Percentiles rank a stretch among this genome's conserved stretches.
Evolutionary conservation across 2,113 vertebrate genomes (phyloP).

Genomic region (Larimichthys crocea): DNA sequence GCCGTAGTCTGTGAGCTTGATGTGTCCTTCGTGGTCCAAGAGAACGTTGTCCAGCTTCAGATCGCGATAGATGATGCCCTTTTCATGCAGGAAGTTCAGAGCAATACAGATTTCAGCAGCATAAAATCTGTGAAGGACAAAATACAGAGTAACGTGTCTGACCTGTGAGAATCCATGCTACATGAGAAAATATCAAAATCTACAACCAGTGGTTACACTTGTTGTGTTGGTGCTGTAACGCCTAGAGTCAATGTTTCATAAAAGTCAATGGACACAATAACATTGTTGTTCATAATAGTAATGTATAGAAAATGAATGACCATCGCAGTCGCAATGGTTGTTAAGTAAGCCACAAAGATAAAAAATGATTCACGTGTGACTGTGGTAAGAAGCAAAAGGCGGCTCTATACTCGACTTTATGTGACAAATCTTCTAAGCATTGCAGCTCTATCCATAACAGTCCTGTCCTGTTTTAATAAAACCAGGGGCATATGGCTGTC

Average conservation of each 20-base stretch:
- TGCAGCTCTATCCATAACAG: background rate
- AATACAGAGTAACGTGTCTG: background rate
- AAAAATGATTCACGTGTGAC: background rate
- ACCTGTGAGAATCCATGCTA: background rate
- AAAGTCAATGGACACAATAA: background rate
- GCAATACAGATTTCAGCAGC: conserved; percentile 98
- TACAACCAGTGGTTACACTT: background rate
- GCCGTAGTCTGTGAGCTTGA: conserved; percentile 98
- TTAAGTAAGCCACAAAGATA: background rate
- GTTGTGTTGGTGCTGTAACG: background rate
- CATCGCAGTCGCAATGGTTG: background rate
- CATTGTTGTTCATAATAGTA: background rate
- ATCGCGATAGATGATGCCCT: conserved; percentile 98
- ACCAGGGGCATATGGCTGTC: background rate
- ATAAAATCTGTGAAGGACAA: conserved; percentile 89
- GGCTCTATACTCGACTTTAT: background rate
- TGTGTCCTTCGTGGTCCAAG: conserved; percentile 95
- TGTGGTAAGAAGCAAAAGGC: background rate
- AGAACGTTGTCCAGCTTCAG: conserved; percentile 99
- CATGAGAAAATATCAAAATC: background rate
- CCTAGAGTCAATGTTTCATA: background rate
- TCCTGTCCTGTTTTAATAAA: background rate
- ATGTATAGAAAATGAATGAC: background rate
- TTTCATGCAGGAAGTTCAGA: conserved; percentile 98
- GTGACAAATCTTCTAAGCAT: background rate